Conservation (phyloP, 2,888 invertebrate species). For the Meteorus cinctellus region DNA sequence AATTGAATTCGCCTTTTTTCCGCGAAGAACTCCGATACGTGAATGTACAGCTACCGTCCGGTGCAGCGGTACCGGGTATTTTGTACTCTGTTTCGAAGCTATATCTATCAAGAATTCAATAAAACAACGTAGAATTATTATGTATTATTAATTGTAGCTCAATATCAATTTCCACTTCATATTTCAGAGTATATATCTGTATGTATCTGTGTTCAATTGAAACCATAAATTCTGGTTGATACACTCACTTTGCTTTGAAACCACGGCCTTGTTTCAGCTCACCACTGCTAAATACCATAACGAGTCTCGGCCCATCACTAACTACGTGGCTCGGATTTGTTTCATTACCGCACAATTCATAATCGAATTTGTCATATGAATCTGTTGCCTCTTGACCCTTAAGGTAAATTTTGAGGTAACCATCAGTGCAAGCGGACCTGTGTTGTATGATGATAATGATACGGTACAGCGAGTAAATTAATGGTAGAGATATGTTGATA, state of each 20-base stretch:
- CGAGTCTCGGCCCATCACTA: slow-evolving; percentile 93
- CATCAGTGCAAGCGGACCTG: slow-evolving; percentile 85
- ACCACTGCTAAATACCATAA: slow-evolving; percentile 96
- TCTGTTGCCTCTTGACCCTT: slow-evolving; percentile 94
- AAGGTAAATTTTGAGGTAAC: slow-evolving; percentile 91
- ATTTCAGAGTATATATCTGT: background rate
- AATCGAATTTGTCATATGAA: slow-evolving; percentile 94
- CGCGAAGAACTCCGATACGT: slow-evolving; percentile 91
- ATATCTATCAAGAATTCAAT: slow-evolving; percentile 67
- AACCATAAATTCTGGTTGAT: slow-evolving; percentile 5
- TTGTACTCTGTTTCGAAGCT: slow-evolving; percentile 85
- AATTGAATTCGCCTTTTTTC: slow-evolving; percentile 94
- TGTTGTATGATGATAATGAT: slow-evolving; percentile 46
- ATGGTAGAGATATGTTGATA: background rate
- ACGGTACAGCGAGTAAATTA: background rate
- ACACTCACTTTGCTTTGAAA: slow-evolving; percentile 85
- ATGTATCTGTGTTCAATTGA: slow-evolving; percentile 10
- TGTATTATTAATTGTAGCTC: background rate
- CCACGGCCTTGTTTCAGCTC: slow-evolving; percentile 88
- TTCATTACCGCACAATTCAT: slow-evolving; percentile 90
- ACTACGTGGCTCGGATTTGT: slow-evolving; percentile 86
- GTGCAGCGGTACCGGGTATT: slow-evolving; percentile 94
- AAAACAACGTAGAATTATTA: slow-evolving; percentile 18
- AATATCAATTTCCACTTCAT: background rate
- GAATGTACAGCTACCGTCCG: slow-evolving; percentile 93